Evolutionary conservation across 2,113 vertebrate genomes (phyloP), one percentile per base, ranked within the genome.

Genomic region (Opisthocomus hoazin): DNA sequence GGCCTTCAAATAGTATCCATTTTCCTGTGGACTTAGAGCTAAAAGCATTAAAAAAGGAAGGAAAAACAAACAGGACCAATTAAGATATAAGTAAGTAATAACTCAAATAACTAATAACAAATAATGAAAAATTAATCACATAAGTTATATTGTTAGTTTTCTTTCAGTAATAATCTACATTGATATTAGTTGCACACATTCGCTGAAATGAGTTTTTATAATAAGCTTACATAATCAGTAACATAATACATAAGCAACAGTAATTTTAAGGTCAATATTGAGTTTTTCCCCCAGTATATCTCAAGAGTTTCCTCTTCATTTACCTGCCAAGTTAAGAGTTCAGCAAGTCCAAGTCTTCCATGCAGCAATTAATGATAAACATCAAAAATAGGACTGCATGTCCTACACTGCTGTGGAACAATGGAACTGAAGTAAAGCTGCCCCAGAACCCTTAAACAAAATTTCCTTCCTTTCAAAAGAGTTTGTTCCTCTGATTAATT

Each of bases 401-500:
- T 94, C 87, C 89, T 87, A 84, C 58, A 36, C 37, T 43, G 50
- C n/a, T 73, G 36, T 66, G 77, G 84, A 97, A 94, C 94, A 96
- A 96, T 12, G 46, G 84, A 94, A 91, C 86, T 82, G 77, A 95
- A 94, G 89, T 91, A 91, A 91, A 65, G 77, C 66, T 95, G 50
- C 63, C 70, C 36, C 34, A 93, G 53, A 78, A 84, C n/a, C 45
- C 61, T 91, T 46, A 54, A 91, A 87, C 53, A 95, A 94, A 94
- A 95, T 89, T 96, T 97, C 94, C 95, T 95, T 96, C 94, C 94
- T 92, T 94, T 82, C 45, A 79, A 87, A 37, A 75, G 56, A 10
- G 0, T 92, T 96, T 96, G 61, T 94, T 91, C 56, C 86, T 84
- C 69, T 84, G 65, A 96, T 96, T 96, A 87, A 90, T 91, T 97